Base-by-base conservation (phyloP, 2,113 vertebrate genomes). In the Hydrochoerus hydrochaeris region DNA sequence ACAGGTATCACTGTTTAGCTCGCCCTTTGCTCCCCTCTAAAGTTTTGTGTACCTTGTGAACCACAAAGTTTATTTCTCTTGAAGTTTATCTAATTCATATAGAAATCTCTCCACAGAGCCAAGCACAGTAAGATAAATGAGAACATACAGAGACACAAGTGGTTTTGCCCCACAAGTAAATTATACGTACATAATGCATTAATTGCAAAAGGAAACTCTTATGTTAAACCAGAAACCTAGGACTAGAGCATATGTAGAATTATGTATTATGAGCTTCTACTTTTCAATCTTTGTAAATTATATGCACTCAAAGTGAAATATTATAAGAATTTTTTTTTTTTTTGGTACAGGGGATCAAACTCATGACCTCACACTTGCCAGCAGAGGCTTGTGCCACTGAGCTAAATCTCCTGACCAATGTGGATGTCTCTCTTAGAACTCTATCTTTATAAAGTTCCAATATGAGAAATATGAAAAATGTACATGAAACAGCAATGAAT, bases 91-190 rank as follows among this genome's bases (percentile, higher is more conserved):
- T 77, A 90, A 88, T 73, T 82, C 44, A 88, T 54, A 67, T 7
- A 67, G 67, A 91, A 93, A 67, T 73, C 87, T 20, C 89, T 46
- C 35, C 57, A 84, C 32, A 75, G 65, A 30, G 12, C 88, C 38
- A 16, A 93, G 32, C 67, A 95, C 38, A 73, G 19, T 93, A 58
- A 94, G 60, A 67, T 57, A 49, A 88, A 82, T 71, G 58, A 63
- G 44, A 86, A 82, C 73, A 80, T 83, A 89, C 60, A 60, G 84
- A 94, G 92, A n/a, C 69, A 87, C 85, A 75, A 54, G 84, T 90
- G 16, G 57, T 83, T 63, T 12, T 69, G 89, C 41, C 78, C 78
- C 60, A 30, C 92, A 44, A 73, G 26, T 86, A 54, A 89, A 78
- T 77, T 44, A 46, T 85, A 49, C 3, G 26, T 82, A 78, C 7